Evolutionary conservation across 2,888 invertebrate species (phyloP).

Genomic region (Frankliniella intonsa): DNA sequence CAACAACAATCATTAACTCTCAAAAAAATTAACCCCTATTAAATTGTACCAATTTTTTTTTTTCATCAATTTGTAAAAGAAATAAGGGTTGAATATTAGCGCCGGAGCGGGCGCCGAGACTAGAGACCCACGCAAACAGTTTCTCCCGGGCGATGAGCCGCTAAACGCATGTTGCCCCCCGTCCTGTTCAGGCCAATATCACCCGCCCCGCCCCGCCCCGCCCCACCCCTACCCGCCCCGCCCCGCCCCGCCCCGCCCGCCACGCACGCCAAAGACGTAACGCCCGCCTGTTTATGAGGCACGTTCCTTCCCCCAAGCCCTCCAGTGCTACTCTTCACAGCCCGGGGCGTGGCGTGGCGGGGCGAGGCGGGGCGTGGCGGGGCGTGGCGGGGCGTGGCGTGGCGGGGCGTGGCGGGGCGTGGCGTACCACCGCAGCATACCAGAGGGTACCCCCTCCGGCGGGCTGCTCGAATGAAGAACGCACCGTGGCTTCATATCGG

Average conservation of each 20-base stretch:
- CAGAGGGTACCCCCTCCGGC: background rate
- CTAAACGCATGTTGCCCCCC: too few relatives aligned
- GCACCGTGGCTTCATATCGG: background rate
- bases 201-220: background rate
- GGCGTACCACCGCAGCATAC: too few relatives aligned
- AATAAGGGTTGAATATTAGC: too few relatives aligned
- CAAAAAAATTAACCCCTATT: too few relatives aligned
- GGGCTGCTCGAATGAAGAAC: background rate
- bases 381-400: background rate
- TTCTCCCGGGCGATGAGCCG: too few relatives aligned
- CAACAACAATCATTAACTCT: too few relatives aligned
- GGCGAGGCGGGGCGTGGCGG: background rate
- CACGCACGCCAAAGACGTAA: background rate
- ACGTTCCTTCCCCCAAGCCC: background rate
- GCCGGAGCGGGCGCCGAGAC: too few relatives aligned
- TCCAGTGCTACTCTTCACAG: background rate
- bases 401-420: background rate
- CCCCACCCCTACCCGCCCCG: background rate
- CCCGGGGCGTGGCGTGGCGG: background rate
- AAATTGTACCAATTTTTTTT: too few relatives aligned
- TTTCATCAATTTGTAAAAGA: too few relatives aligned
- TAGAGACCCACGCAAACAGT: too few relatives aligned
- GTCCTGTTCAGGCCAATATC: background rate
- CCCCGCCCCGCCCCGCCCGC: background rate
- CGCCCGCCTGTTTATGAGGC: background rate